Conservation (phyloP, 2,797 vertebrate genomes). For the Brotula barbata region DNA sequence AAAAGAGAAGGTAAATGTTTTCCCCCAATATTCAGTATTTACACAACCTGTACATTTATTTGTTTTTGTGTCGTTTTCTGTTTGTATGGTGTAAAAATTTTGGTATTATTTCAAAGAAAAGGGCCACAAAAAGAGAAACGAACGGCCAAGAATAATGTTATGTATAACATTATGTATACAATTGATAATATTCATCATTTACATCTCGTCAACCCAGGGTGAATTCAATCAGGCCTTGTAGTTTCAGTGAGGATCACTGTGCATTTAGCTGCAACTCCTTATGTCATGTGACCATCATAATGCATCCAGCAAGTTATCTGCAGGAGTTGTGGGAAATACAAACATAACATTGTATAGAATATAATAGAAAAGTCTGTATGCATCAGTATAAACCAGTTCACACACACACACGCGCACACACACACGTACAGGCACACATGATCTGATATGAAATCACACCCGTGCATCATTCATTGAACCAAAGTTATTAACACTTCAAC, state of each 20-base stretch:
- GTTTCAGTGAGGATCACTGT: constrained; percentile 45
- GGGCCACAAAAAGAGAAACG: constrained; percentile 77
- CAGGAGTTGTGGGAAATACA: constrained; percentile 44
- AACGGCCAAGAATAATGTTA: constrained; percentile 72
- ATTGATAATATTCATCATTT: constrained; percentile 69
- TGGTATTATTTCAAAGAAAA: constrained; percentile 78
- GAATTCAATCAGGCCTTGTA: constrained; percentile 60
- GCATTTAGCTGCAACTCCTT: constrained; percentile 76
- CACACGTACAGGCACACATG: constrained; percentile 32
- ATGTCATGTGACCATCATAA: constrained; percentile 29
- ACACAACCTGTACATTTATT: constrained; percentile 84
- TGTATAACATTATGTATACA: constrained; percentile 72
- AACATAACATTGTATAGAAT: constrained; percentile 61
- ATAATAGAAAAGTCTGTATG: constrained; percentile 54
- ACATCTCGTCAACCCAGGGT: constrained; percentile 66
- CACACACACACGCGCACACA: constrained; percentile 41
- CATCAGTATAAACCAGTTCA: constrained; percentile 61
- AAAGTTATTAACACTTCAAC: constrained; percentile 20
- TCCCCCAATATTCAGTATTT: constrained; percentile 77
- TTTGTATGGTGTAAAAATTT: constrained; percentile 77
- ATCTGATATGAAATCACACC: constrained; percentile 28
- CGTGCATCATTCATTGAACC: constrained; percentile 15
- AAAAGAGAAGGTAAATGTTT: constrained; percentile 78
- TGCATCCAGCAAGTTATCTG: constrained; percentile 18
- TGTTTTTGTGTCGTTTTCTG: constrained; percentile 73